A percentile compares a stretch with the other conserved stretches of the same genome.
Conservation (phyloP, 2,888 invertebrate genomes). For the Ormyrus thymus region DNA sequence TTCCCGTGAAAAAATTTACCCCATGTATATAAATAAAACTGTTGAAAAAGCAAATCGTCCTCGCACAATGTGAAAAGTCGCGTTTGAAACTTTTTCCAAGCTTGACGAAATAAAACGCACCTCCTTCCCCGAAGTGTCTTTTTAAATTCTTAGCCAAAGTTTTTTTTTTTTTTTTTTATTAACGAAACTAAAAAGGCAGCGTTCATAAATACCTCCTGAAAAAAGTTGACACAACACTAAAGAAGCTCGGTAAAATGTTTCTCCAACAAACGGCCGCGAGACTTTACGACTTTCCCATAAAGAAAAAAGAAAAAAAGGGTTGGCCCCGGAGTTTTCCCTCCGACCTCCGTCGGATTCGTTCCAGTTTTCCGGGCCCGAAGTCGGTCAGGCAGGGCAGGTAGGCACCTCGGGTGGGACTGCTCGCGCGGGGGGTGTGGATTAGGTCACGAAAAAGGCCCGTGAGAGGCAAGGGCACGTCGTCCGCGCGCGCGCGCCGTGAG, state of each 20-base stretch:
- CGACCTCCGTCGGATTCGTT: conserved; percentile 33
- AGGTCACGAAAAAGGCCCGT: conserved; percentile 66
- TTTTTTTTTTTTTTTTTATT: too few species aligned
- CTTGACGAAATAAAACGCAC: too few species aligned
- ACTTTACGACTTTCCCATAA: not conserved
- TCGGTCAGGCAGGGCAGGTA: conserved; percentile 18
- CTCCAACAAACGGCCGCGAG: not conserved
- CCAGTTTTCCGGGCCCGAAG: conserved; percentile 41
- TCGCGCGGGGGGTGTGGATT: conserved; percentile 61
- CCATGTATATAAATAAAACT: too few species aligned
- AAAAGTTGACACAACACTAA: conserved; percentile 15
- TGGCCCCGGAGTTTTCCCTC: not conserved
- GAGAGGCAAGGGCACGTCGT: conserved; percentile 57
- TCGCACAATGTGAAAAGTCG: too few species aligned
- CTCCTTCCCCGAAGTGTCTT: too few species aligned
- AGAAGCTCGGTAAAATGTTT: conserved; percentile 9
- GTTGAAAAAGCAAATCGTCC: too few species aligned
- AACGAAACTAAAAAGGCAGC: too few species aligned
- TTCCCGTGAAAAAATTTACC: too few species aligned
- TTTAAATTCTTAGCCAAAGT: too few species aligned
- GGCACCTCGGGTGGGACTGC: not conserved
- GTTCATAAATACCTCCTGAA: not conserved
- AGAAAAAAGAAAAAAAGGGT: not conserved
- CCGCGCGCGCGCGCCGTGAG: conserved; percentile 5
- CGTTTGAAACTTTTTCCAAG: too few species aligned